Evolutionary conservation across 2,113 vertebrate species (phyloP), one percentile per base, ranked within the genome.

Genomic region (Cochlearius cochlearius): DNA sequence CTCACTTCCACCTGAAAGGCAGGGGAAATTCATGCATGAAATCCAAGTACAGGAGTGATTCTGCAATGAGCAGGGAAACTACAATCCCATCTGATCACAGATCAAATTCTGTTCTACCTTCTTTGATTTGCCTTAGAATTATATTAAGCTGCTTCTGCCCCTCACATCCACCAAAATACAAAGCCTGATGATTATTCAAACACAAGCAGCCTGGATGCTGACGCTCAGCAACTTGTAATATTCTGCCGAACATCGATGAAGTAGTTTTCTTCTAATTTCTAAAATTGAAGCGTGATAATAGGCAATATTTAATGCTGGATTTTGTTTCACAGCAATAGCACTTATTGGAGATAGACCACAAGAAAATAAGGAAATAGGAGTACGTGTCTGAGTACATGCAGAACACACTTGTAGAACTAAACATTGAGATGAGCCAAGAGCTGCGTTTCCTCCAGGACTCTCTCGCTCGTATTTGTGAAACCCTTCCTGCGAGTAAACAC

Each of bases 401-500:
- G 62, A 91, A 68, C 47, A 78, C 52, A 5, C 56, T 80, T 77
- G 55, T 11, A 89, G 79, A 73, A 75, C 60, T 63, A 76, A 79
- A 82, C 80, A 90, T 29, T 15, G 3, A 27, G 73, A 75, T 66
- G 49, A 93, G 95, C 93, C 97, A 97, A 98, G 97, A 96, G 84
- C 86, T 39, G 5, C 0, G 0, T 68, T 83, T 97, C 92, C 88
- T 94, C 88, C 73, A 79, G 72, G 82, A 94, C 34, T 81, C 88
- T 91, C 90, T 82, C 6, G 11, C 15, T 79, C 25, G 8, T 88
- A 96, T 85, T 96, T 38, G 43, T 86, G 85, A 96, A 43, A 30
- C 39, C 64, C 62, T 94, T 72, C 95, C 93, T 72, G 81, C 94
- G 95, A 96, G 94, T 92, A 97, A 98, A 98, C 92, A 97, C 59